Base-by-base conservation (phyloP, 2,888 invertebrate genomes). In the Lampropteryx suffumata region DNA sequence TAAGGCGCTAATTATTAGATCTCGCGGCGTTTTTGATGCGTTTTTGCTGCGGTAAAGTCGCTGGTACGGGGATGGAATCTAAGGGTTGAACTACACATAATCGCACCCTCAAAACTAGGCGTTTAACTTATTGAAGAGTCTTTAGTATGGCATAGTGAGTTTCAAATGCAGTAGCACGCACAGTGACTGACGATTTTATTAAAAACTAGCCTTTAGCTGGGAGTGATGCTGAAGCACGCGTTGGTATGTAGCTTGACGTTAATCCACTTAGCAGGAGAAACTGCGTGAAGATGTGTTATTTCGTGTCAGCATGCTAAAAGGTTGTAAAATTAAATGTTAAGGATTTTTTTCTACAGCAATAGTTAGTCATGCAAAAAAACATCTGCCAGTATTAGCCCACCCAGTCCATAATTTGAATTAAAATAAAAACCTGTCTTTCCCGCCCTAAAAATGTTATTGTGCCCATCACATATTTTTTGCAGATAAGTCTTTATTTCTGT, bases 1-100 rank as follows among this genome's bases (percentile, higher is more conserved):
- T 26, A 43, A 61, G 61, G 64, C 67, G 72, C 78, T 82, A 82
- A 80, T 81, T 81, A 78, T 74, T 64, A 63, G 64, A 39, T 61
- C 28, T 57, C 45, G 75, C 81, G 81, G 80, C 65, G 66, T 71
- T 73, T 80, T 74, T 80, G 76, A 80, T 74, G 57, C 48, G 69
- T 69, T 69, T 73, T 78, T 75, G 59, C 62, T 37, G 26, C 48
- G 43, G 43, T 39, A 34, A 45, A 44, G 45, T 50, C 34, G 39
- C 45, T 51, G 55, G 52, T 55, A 65, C 61, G 54, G 58, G 55
- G 32, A 34, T 67, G 59, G 65, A 64, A 67, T 69, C 61, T 57
- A 50, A 50, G 24, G 32, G 13, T 14, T 7, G n/a, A n/a, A 10
- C 41, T 33, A 13, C 14, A 13, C 26, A 13, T 14, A 26, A 27